A percentile compares a stretch with the other conserved stretches of the same genome.
Evolutionary conservation across 2,797 vertebrate species (phyloP).

Genomic region (Anguilla anguilla): DNA sequence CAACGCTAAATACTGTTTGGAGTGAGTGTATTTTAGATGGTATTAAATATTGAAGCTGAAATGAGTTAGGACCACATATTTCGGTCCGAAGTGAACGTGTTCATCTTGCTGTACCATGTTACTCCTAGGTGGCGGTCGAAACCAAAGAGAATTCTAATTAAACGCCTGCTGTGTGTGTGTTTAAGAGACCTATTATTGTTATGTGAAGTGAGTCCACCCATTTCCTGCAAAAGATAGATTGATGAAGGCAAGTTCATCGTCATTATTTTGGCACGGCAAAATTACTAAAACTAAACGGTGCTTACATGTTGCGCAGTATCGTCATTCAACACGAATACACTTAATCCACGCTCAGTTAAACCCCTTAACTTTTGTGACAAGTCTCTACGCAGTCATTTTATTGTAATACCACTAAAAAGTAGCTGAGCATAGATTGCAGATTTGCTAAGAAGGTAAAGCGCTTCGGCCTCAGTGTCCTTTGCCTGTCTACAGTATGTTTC

Average conservation of each 20-base stretch:
- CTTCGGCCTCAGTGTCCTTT: constrained; percentile 54
- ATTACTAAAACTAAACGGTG: neutral
- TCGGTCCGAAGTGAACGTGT: constrained; percentile 40
- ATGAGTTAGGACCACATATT: neutral
- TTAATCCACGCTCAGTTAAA: neutral
- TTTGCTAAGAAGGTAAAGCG: constrained; percentile 58
- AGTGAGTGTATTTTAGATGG: neutral
- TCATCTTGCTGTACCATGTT: constrained; percentile 49
- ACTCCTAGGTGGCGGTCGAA: constrained; percentile 54
- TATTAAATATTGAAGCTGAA: neutral
- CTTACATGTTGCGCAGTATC: neutral
- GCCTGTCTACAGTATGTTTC: constrained; percentile 67
- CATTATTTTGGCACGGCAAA: neutral
- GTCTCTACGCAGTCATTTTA: constrained; percentile 38
- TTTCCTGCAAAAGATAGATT: constrained; percentile 44
- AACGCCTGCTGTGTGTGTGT: constrained; percentile 67
- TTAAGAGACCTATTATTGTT: constrained; percentile 55
- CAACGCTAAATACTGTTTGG: neutral
- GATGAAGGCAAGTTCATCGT: constrained; percentile 41
- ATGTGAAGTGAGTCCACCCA: constrained; percentile 51
- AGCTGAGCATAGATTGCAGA: constrained; percentile 48
- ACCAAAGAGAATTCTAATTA: constrained; percentile 70
- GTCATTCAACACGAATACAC: neutral
- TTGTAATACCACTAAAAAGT: constrained; percentile 57
- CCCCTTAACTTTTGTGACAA: neutral